Conservation (phyloP, 1,140 invertebrate genomes). For the Pararge aegeria region DNA sequence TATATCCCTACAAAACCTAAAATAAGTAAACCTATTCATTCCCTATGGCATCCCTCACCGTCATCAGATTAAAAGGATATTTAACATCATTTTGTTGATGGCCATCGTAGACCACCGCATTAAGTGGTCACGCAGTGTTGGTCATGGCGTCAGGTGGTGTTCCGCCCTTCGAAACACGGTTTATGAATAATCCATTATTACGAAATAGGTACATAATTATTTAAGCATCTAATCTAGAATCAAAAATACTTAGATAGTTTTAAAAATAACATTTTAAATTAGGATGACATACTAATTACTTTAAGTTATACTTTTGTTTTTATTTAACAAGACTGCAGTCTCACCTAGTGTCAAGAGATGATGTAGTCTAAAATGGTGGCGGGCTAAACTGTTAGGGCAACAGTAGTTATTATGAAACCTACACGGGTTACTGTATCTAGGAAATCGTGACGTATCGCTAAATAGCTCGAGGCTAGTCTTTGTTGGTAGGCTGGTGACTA, state of each 20-base stretch:
- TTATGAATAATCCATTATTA: constrained; percentile 28
- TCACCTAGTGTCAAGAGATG: too few relatives aligned
- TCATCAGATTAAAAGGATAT: constrained; percentile 26
- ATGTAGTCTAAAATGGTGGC: too few relatives aligned
- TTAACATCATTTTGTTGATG: constrained; percentile 43
- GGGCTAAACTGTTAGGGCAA: too few relatives aligned
- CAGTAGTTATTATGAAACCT: too few relatives aligned
- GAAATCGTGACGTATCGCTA: too few relatives aligned
- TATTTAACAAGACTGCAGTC: too few relatives aligned
- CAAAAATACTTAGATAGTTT: not conserved
- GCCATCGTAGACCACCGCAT: constrained; percentile 33
- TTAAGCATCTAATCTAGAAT: not conserved
- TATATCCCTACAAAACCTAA: not conserved
- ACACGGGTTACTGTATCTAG: too few relatives aligned
- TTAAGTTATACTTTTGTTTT: too few relatives aligned
- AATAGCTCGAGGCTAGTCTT: too few relatives aligned
- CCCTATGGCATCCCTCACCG: not conserved
- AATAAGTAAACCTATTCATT: not conserved
- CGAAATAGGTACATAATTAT: not conserved
- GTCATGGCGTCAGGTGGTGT: constrained; percentile 45
- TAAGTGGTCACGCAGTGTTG: constrained; percentile 46
- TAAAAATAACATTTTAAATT: not conserved
- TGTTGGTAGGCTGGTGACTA: too few relatives aligned
- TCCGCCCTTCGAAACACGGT: constrained; percentile 28
- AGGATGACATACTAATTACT: too few relatives aligned